These are phyloP conservation scores for Haliclona indistincta DNA, from an alignment of 37 sponge, comb jelly and placozoan genomes.

Conservation along the genomic window DNA sequence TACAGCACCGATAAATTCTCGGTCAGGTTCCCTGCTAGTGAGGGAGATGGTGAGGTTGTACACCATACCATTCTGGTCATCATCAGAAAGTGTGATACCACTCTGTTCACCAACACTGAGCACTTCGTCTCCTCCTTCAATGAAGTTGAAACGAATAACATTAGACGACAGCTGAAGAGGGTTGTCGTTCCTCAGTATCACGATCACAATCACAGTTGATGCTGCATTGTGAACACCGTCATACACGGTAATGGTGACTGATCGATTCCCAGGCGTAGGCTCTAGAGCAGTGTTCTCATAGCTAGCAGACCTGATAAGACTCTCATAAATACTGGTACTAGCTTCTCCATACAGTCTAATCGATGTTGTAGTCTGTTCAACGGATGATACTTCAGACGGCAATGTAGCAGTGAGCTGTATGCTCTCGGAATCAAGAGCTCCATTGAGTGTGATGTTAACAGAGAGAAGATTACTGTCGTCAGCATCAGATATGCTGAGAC, in stretches of 20 bases:
- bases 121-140: constrained; percentile 33
- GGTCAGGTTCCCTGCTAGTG: neutral
- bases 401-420: neutral
- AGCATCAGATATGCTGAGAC: constrained; percentile 39
- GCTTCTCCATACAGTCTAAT: constrained; percentile 22
- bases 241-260: constrained; percentile 41
- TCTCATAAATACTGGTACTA: constrained; percentile 15
- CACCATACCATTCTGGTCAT: constrained; percentile 7
- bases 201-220: neutral
- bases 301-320: constrained; percentile 27
- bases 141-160: neutral
- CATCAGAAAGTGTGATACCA: constrained; percentile 16
- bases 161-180: constrained; percentile 16
- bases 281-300: constrained; percentile 57
- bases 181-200: constrained; percentile 19
- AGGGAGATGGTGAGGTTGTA: constrained; percentile 15
- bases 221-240: constrained; percentile 42
- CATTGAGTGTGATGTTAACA: too few relatives aligned
- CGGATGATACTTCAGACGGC: neutral
- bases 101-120: constrained; percentile 14
- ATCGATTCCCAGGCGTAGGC: constrained; percentile 41
- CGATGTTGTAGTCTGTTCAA: neutral
- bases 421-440: too few relatives aligned
- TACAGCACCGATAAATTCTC: constrained; percentile 7
- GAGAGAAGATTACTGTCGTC: too few relatives aligned